Conservation (phyloP, 2,888 invertebrate species). For the Plebejus melissa region DNA sequence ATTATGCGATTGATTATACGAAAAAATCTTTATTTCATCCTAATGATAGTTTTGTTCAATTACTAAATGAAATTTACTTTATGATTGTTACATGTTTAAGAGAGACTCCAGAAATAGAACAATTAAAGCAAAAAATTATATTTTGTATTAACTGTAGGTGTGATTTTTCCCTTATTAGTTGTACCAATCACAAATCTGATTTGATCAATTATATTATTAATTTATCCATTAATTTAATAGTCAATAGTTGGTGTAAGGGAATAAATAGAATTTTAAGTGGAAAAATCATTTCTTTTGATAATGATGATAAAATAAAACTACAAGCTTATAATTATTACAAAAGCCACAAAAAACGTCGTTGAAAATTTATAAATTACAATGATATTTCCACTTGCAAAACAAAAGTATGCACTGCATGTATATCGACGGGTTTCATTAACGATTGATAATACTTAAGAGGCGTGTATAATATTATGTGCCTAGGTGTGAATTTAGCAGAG, state of each 20-base stretch:
- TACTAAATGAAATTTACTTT: neutral
- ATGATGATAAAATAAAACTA: constrained; percentile 8
- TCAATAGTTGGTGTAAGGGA: constrained; percentile 8
- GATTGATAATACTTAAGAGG: too few relatives aligned
- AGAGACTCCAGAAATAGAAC: constrained; percentile 1
- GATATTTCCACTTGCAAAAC: too few relatives aligned
- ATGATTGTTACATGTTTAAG: constrained; percentile 25
- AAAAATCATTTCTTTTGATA: neutral
- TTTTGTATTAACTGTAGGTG: constrained; percentile 6
- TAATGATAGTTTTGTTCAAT: too few relatives aligned
- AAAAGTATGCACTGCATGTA: too few relatives aligned
- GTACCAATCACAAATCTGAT: too few relatives aligned
- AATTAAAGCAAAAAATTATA: constrained; percentile 12
- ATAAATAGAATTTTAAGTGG: constrained; percentile 20
- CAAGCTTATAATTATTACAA: constrained; percentile 12
- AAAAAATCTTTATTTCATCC: neutral
- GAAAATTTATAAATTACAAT: too few relatives aligned
- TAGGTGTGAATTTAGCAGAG: too few relatives aligned
- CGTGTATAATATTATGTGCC: too few relatives aligned
- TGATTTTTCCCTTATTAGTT: constrained; percentile 3
- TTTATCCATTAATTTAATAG: too few relatives aligned
- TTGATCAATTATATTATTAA: too few relatives aligned
- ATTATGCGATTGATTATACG: constrained; percentile 10
- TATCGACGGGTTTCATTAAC: too few relatives aligned
- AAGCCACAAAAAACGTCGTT: too few relatives aligned